phyloP scores from a whole-genome alignment of 2,113 vertebrate genomes.

The Ceratotherium simum region DNA sequence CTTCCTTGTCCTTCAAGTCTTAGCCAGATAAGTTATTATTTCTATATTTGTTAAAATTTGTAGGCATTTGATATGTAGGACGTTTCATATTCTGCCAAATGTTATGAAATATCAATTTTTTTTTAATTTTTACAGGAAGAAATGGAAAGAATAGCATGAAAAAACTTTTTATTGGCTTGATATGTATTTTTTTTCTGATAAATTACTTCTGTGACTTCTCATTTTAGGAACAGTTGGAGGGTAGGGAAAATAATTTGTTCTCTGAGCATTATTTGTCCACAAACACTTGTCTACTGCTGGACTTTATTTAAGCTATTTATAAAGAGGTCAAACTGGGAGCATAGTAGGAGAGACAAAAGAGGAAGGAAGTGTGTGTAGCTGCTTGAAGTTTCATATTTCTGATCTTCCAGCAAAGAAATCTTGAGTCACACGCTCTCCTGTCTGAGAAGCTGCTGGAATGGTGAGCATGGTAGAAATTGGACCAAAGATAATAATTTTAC shows the following conservation, averaged over 20 bases:
- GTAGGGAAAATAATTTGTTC: conserved; percentile 29
- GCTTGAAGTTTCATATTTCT: not conserved
- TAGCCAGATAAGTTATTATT: not conserved
- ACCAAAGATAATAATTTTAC: not conserved
- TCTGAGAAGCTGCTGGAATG: not conserved
- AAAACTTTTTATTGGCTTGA: not conserved
- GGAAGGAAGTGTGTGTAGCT: not conserved
- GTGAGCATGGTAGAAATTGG: not conserved
- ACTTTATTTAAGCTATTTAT: conserved; percentile 6
- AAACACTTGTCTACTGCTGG: not conserved
- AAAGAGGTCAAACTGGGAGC: conserved; percentile 9
- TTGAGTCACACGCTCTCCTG: not conserved
- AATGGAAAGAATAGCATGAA: not conserved
- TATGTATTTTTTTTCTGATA: not conserved
- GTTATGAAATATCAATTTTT: not conserved
- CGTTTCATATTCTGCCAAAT: not conserved
- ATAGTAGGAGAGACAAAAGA: conserved; percentile 29
- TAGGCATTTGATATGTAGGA: not conserved
- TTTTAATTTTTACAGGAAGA: not conserved
- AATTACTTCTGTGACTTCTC: not conserved
- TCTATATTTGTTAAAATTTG: not conserved
- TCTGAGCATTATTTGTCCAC: conserved; percentile 11
- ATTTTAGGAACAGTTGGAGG: conserved; percentile 38
- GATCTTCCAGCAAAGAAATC: not conserved
- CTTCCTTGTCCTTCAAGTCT: not conserved